Evolutionary conservation across 2,888 invertebrate species (phyloP).

Genomic region (Volucella inanis): DNA sequence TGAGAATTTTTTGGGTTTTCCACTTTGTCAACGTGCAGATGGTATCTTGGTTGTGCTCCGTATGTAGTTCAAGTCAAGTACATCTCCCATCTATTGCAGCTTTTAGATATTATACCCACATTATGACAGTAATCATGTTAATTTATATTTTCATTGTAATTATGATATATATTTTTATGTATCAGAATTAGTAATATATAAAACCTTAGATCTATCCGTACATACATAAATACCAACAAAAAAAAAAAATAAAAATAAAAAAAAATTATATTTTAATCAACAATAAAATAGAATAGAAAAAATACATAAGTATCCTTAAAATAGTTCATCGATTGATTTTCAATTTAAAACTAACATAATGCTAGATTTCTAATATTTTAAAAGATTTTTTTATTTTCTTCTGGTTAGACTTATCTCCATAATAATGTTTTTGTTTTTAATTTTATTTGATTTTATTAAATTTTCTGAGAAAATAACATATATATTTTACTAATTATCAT

Average conservation of each 20-base stretch:
- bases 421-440: slow-evolving; percentile 12
- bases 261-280: slow-evolving; percentile 6
- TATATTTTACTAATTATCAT: slow-evolving; percentile 43
- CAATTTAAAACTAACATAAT: neutral
- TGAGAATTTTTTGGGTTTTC: too few relatives aligned
- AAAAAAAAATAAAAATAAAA: neutral
- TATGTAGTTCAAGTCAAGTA: too few relatives aligned
- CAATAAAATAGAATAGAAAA: neutral
- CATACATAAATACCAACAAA: slow-evolving; percentile 3
- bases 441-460: neutral
- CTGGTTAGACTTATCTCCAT: neutral
- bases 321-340: neutral
- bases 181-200: slow-evolving; percentile 9
- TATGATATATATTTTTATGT: slow-evolving; percentile 1
- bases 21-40: too few relatives aligned
- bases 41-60: too few relatives aligned
- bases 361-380: neutral
- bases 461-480: slow-evolving; percentile 4
- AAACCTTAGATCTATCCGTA: neutral
- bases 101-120: too few relatives aligned
- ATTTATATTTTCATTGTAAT: neutral
- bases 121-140: too few relatives aligned
- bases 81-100: too few relatives aligned
- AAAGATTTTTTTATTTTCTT: neutral
- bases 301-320: slow-evolving; percentile 5